Percentiles rank a stretch among this genome's conserved stretches.
phyloP scores from a whole-genome alignment of 2,888 invertebrate species.

The Argyresthia albistria region DNA sequence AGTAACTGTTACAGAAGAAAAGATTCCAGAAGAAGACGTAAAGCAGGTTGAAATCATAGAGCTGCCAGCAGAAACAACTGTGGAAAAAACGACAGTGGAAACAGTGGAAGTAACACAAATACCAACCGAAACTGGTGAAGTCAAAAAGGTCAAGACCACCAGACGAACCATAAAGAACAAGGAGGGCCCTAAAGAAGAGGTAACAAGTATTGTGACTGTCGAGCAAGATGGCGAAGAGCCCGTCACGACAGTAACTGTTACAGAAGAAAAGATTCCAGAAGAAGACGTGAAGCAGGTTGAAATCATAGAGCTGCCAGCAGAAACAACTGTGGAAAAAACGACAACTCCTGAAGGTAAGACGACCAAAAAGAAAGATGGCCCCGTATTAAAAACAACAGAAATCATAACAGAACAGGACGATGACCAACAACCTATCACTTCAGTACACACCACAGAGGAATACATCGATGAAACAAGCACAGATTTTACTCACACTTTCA shows the following conservation, averaged over 20 bases:
- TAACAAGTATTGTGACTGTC: background rate
- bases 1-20: slow-evolving; percentile 3
- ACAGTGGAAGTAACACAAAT: no score
- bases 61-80: slow-evolving; percentile 15
- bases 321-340: no score
- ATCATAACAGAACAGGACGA: no score
- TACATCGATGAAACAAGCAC: no score
- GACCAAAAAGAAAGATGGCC: no score
- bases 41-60: slow-evolving; percentile 20
- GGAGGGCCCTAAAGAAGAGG: background rate
- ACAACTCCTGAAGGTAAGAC: no score
- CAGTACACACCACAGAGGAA: no score
- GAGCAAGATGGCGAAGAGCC: slow-evolving; percentile 1
- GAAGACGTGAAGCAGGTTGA: no score
- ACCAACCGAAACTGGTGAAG: slow-evolving; percentile 6
- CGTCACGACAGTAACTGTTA: background rate
- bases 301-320: no score
- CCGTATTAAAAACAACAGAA: no score
- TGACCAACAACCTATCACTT: no score
- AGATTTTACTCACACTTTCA: no score
- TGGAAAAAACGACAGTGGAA: slow-evolving; percentile 9
- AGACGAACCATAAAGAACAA: slow-evolving; percentile 26
- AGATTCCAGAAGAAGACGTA: slow-evolving; percentile 7
- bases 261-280: background rate
- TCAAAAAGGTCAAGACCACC: slow-evolving; percentile 17